Evolutionary conservation across 2,797 vertebrate genomes (phyloP), one percentile per base, ranked within the genome.

Genomic region (Stomatorhinus walkeri): DNA sequence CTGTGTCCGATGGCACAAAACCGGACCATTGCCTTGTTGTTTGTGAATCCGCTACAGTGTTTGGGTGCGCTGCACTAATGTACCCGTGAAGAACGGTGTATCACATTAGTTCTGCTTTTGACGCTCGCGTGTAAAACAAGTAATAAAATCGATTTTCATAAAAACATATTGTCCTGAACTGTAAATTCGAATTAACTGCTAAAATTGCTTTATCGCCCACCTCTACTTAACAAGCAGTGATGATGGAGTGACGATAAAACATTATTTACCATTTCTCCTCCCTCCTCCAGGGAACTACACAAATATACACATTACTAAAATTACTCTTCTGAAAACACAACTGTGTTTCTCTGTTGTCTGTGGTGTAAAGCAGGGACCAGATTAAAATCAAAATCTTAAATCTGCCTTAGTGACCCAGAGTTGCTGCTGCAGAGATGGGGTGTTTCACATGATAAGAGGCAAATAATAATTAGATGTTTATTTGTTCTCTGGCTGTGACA

Each of bases 171-270:
- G 2, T 51, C 49, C 49, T 51, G 2, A 51, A 51, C 49, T 51
- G 49, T 51, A 51, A 51, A 51, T 51, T 51, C 49, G 2, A 51
- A 51, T 51, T 12, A 51, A 51, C 14, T 9, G 49, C 12, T 14
- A 51, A 51, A 51, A 51, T 12, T 51, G 49, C 12, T 51, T 51
- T 51, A 51, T 51, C 49, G 12, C 49, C 49, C 49, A 51, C 10
- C 49, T 51, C 49, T 51, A 51, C 88, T 88, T 88, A 88, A 85
- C 14, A 14, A 88, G 88, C 43, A 16, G 36, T 14, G 16, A 59
- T 64, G 88, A 88, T 40, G 22, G 56, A 88, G 43, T 46, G 40
- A n/a, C 22, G 40, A 88, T 84, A 88, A 88, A 61, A 32, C 88
- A 22, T 61, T 59, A 61, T 84, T 83, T 83, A 56, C 49, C 16